phyloP scores from a whole-genome alignment of 2,113 vertebrate species.

The Prunella himalayana region DNA sequence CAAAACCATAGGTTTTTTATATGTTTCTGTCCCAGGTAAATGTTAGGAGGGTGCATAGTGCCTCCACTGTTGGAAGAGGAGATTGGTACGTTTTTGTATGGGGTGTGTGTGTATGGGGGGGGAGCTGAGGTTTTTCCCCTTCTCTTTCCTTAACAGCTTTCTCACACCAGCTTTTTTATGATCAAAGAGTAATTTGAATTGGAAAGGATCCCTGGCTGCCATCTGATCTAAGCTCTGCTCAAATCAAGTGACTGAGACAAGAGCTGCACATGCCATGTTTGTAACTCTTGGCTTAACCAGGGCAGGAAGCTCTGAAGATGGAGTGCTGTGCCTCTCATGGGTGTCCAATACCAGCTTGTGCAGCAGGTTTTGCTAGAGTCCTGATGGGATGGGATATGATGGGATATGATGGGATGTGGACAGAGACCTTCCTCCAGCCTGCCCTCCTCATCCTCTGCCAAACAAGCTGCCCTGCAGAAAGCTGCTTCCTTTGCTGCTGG shows the following conservation, averaged over 20 bases:
- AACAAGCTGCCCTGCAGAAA: rapidly evolving
- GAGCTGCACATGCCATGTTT: not conserved
- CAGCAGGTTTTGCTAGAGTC: not conserved
- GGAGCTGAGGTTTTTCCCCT: not conserved
- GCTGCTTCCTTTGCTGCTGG: not conserved
- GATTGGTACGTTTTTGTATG: not conserved
- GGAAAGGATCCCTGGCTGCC: not conserved
- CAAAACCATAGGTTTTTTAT: not conserved
- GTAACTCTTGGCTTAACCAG: not conserved
- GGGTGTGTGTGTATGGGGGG: not conserved
- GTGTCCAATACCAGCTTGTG: not conserved
- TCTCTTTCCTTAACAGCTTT: not conserved
- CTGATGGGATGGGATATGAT: rapidly evolving
- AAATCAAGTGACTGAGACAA: not conserved
- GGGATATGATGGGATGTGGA: too few relatives aligned
- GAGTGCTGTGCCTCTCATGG: rapidly evolving
- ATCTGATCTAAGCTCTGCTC: not conserved
- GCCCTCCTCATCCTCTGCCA: not conserved
- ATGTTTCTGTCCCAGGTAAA: not conserved
- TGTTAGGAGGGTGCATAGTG: not conserved
- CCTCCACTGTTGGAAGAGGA: not conserved
- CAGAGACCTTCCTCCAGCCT: not conserved
- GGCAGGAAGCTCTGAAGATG: not conserved
- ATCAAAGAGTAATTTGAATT: not conserved
- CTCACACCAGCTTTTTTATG: not conserved